A percentile compares a stretch with the other conserved stretches of the same genome.
These are phyloP conservation scores for Podarcis lilfordi DNA, from an alignment of 2,797 vertebrate genomes.

Conservation along the genomic window DNA sequence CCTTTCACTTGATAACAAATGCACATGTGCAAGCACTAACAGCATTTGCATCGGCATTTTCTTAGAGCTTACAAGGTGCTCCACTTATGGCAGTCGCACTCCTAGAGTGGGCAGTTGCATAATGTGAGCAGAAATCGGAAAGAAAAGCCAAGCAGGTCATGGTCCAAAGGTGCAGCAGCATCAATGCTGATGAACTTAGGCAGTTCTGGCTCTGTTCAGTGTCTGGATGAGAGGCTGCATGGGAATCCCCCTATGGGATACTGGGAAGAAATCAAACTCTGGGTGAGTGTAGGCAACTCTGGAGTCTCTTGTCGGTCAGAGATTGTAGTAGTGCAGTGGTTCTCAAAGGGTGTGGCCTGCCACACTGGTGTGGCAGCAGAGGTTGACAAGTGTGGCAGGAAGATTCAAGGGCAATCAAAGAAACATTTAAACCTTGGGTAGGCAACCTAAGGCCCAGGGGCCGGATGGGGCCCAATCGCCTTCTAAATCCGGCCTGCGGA, in stretches of 20 bases:
- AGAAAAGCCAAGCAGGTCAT: background rate
- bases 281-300: rapidly evolving
- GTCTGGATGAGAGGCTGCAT: background rate
- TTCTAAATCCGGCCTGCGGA: no score
- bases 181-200: background rate
- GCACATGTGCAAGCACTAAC: background rate
- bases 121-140: background rate
- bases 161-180: background rate
- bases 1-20: background rate
- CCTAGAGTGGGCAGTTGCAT: background rate
- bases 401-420: no score
- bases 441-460: no score
- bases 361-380: no score
- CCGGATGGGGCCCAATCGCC: no score
- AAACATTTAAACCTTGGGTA: no score
- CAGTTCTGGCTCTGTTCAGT: background rate
- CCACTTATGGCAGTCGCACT: background rate
- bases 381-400: no score
- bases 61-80: background rate
- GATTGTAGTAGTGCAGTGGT: no score
- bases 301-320: no score
- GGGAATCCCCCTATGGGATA: background rate
- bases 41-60: background rate
- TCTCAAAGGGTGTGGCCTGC: no score
- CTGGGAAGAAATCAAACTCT: no score